Evolutionary conservation across 92 coral and sea anemone species (phyloP).

Genomic region (Siderastrea radians): DNA sequence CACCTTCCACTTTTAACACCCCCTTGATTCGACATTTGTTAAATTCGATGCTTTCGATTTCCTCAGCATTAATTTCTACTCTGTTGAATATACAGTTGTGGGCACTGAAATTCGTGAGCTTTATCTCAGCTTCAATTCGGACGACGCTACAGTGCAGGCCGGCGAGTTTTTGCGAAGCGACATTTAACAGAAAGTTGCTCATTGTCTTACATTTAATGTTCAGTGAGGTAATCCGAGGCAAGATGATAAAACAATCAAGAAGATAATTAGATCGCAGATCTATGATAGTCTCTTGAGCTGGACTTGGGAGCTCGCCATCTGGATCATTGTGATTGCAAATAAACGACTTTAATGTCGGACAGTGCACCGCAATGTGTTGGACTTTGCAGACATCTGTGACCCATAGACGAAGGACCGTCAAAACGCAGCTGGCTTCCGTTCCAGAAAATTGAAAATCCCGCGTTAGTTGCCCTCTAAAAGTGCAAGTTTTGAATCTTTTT

Average conservation of each 20-base stretch:
- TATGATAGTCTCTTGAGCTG: conserved; percentile 10
- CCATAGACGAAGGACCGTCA: conserved; percentile 34
- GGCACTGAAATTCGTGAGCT: conserved; percentile 2
- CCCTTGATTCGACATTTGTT: conserved; percentile 25
- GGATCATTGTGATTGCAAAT: conserved; percentile 11
- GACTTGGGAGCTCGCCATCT: not conserved
- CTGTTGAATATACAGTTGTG: conserved; percentile 22
- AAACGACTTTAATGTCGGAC: conserved; percentile 34
- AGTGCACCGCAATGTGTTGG: conserved; percentile 29
- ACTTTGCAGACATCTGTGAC: conserved; percentile 22
- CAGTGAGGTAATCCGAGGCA: conserved; percentile 31
- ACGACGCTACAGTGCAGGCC: conserved; percentile 15
- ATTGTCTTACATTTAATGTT: conserved; percentile 22
- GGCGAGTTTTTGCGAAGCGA: not conserved
- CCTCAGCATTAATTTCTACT: conserved; percentile 26
- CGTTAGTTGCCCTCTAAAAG: conserved; percentile 23
- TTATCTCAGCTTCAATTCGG: conserved; percentile 22
- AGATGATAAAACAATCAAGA: not conserved
- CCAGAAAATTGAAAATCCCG: conserved; percentile 3
- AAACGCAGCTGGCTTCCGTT: not conserved
- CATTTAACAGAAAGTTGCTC: conserved; percentile 15
- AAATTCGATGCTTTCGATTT: conserved; percentile 20
- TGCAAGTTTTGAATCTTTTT: conserved; percentile 14
- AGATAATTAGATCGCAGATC: conserved; percentile 24
- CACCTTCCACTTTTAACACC: conserved; percentile 7